Conservation (phyloP, 2,113 vertebrate species). For the Chionodraco myersi region DNA sequence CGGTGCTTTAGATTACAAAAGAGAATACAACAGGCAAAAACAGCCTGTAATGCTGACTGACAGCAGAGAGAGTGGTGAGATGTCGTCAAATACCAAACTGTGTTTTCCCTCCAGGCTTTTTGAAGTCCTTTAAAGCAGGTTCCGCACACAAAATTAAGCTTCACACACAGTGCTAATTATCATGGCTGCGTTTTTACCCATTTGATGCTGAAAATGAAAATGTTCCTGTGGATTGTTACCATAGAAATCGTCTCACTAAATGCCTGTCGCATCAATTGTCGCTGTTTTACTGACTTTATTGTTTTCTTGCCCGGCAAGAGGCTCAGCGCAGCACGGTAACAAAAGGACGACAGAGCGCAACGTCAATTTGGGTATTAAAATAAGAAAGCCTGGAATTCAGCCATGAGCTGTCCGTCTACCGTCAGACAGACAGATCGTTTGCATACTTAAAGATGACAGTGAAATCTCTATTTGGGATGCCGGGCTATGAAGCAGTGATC, state of each 20-base stretch:
- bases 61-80: conserved; percentile 62
- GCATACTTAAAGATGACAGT: conserved; percentile 66
- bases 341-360: conserved; percentile 61
- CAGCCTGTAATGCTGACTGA: conserved; percentile 77
- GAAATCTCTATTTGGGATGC: conserved; percentile 65
- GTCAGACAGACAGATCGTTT: conserved; percentile 58
- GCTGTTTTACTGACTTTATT: conserved; percentile 67
- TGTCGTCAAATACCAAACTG: conserved; percentile 67
- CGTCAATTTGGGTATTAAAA: conserved; percentile 76
- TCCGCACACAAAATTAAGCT: conserved; percentile 54
- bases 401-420: conserved; percentile 62
- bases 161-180: conserved; percentile 73
- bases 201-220: conserved; percentile 79
- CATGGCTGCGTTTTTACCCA: conserved; percentile 66
- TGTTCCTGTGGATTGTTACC: conserved; percentile 77
- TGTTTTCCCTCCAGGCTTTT: conserved; percentile 69
- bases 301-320: conserved; percentile 48
- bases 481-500: conserved; percentile 58
- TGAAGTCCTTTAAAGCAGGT: conserved; percentile 77
- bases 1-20: conserved; percentile 78
- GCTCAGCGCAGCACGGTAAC: conserved; percentile 59
- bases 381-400: conserved; percentile 61
- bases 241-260: conserved; percentile 73
- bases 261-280: conserved; percentile 67
- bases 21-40: conserved; percentile 69